Percentiles rank a stretch among this genome's conserved stretches.
These are phyloP conservation scores for Ferrisia virgata DNA, from an alignment of 2,888 invertebrate genomes.

Conservation along the genomic window DNA sequence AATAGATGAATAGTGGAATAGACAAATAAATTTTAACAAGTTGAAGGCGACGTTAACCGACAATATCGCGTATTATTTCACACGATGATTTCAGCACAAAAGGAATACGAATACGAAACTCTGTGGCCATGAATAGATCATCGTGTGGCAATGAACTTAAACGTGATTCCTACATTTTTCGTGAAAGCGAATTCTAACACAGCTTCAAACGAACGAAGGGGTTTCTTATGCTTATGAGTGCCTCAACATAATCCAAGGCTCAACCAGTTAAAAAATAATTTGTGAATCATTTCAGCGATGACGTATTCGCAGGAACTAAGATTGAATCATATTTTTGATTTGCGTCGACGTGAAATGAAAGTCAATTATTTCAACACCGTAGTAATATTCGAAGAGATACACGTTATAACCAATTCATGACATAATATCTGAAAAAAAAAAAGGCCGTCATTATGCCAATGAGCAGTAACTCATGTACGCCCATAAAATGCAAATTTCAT, in stretches of 20 bases:
- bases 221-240: background rate
- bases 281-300: slow-evolving; percentile 6
- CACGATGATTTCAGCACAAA: slow-evolving; percentile 36
- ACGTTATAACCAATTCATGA: background rate
- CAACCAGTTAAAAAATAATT: background rate
- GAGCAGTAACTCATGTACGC: too few species aligned
- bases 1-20: slow-evolving; percentile 30
- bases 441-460: too few species aligned
- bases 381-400: background rate
- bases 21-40: slow-evolving; percentile 34
- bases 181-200: background rate
- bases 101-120: background rate
- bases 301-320: background rate
- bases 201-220: background rate
- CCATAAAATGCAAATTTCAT: too few species aligned
- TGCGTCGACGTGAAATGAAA: background rate
- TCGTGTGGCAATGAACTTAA: background rate
- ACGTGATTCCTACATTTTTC: background rate
- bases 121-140: background rate
- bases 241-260: background rate
- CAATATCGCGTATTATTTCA: slow-evolving; percentile 10
- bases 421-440: background rate
- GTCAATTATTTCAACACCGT: background rate
- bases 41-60: slow-evolving; percentile 30
- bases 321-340: background rate